A percentile compares a stretch with the other conserved stretches of the same genome.
phyloP scores from a whole-genome alignment of 2,113 vertebrate species.

The Fulica atra region DNA sequence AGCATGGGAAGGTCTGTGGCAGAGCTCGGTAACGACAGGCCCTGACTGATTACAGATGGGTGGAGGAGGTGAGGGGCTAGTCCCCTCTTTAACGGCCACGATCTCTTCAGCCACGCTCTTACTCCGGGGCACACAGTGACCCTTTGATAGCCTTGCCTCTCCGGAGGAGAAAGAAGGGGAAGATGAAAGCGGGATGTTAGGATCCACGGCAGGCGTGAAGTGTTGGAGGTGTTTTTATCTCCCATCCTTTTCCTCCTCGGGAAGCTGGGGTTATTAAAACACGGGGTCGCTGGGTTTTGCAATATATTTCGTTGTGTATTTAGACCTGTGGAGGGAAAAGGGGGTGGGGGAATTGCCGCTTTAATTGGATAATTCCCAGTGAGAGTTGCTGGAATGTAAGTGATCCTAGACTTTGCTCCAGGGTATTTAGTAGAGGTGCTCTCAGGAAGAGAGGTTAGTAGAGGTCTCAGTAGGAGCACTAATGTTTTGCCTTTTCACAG shows the following conservation, averaged over 20 bases:
- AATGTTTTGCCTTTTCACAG: slow-evolving; percentile 77
- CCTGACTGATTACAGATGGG: neutral
- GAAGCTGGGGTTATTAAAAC: slow-evolving; percentile 14
- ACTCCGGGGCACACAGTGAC: neutral
- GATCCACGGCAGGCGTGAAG: neutral
- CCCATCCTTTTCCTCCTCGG: neutral
- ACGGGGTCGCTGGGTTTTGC: slow-evolving; percentile 23
- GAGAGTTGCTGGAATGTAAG: slow-evolving; percentile 71
- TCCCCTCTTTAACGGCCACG: neutral
- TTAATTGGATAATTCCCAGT: slow-evolving; percentile 77
- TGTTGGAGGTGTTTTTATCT: neutral
- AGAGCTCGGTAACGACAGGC: slow-evolving; percentile 8
- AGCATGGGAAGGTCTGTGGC: slow-evolving; percentile 40
- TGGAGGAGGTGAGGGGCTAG: neutral
- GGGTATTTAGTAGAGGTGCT: slow-evolving; percentile 73
- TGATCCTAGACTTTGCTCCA: slow-evolving; percentile 76
- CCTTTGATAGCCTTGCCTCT: neutral
- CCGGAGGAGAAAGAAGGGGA: neutral
- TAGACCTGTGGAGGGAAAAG: slow-evolving; percentile 55
- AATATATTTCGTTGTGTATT: slow-evolving; percentile 27
- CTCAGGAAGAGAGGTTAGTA: slow-evolving; percentile 70
- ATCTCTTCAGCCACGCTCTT: neutral
- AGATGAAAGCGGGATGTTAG: neutral
- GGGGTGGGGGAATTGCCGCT: slow-evolving; percentile 68
- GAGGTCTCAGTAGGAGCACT: slow-evolving; percentile 70